Evolutionary conservation across 2,113 vertebrate genomes (phyloP).

Genomic region (Chaetura pelagica): DNA sequence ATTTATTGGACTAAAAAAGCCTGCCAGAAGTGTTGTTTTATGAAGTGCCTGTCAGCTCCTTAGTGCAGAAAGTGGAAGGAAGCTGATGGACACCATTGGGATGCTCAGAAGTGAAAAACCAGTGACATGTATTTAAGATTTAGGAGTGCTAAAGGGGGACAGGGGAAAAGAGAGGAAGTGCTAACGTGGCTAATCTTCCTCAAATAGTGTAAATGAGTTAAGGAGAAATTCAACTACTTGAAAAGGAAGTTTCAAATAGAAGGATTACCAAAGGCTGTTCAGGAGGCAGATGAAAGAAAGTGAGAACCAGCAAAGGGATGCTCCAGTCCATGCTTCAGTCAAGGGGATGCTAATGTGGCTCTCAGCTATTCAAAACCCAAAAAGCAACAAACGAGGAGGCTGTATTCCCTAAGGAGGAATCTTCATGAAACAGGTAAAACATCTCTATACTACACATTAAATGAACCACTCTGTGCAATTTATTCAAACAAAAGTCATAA

Average conservation of each 20-base stretch:
- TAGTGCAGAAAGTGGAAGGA: background rate
- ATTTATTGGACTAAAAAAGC: background rate
- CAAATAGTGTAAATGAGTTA: background rate
- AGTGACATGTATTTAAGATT: background rate
- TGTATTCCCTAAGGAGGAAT: background rate
- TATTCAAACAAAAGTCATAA: background rate
- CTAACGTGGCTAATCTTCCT: background rate
- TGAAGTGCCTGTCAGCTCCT: background rate
- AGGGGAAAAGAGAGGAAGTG: background rate
- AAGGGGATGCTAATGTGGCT: background rate
- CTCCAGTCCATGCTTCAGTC: background rate
- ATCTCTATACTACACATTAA: background rate
- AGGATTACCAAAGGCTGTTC: background rate
- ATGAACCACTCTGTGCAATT: background rate
- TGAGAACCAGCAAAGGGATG: background rate
- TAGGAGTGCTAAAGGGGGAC: background rate
- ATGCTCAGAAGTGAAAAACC: background rate
- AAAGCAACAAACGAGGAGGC: background rate
- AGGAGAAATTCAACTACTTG: background rate
- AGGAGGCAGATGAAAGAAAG: slow-evolving; percentile 7
- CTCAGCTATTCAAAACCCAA: background rate
- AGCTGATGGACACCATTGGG: background rate
- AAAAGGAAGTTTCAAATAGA: background rate
- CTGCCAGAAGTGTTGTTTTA: background rate
- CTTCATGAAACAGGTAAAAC: background rate